Evolutionary conservation across 2,888 invertebrate species (phyloP), one percentile per base, ranked within the genome.

Genomic region (Diarsia mendica): DNA sequence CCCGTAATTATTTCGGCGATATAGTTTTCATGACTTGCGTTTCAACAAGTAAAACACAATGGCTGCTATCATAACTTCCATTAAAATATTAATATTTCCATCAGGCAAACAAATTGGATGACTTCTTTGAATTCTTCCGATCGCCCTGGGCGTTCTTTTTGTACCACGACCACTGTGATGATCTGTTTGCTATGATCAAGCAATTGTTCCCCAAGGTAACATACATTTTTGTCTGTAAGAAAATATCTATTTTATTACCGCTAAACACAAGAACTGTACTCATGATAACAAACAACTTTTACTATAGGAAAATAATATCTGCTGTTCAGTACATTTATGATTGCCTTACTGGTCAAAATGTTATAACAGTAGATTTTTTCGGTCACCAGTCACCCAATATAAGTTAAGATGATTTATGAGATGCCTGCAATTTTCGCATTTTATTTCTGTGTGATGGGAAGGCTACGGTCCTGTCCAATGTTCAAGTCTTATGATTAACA

Each of bases 111-210:
- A 93, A 97, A 87, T 97, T 98, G 72, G 94, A 96, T 23, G 97
- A 98, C 91, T 97, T 98, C 58, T 98, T 96, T 90, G 95, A 97
- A 44, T 98, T 97, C 91, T 98, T 98, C 91, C 95, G 96, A 60
- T 96, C 97, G 71, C 97, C 97, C 0, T 98, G 98, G 97, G 96
- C 97, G 0, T 96, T 95, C 81, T 97, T 97, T 78, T 91, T 98
- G 69, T 98, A 97, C 89, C 97, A 97, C 85, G 97, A 97, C 75
- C 95, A 96, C 75, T 97, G 97, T 85, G 93, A 95, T 5, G 94
- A 95, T 65, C 89, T 97, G 51, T 93, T 96, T 71, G 93, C 94
- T 64, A 92, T 94, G 88, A 93, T 95, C 72, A 95, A 95, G 80
- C 94, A 96, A 87, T 88, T 96, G 44, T 85, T 93, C 55, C 96